Percentiles rank a stretch among this genome's conserved stretches.
Conservation (phyloP, 2,888 invertebrate genomes). For the Apomyelois bistriatella region DNA sequence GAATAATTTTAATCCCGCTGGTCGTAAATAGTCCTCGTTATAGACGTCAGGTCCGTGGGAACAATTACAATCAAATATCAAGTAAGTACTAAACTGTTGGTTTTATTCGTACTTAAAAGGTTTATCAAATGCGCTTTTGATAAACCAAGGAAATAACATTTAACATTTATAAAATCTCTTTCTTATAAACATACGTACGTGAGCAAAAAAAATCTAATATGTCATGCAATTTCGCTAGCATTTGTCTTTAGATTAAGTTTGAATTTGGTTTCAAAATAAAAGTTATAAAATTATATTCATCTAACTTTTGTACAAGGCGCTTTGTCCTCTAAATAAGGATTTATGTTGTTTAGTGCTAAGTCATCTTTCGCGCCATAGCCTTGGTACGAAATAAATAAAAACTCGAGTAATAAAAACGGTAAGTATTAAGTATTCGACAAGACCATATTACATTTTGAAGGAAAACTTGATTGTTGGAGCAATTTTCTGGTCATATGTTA, state of each 20-base stretch:
- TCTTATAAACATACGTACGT: too few species aligned
- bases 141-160: neutral
- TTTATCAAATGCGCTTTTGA: too few species aligned
- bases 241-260: neutral
- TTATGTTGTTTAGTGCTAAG: conserved; percentile 8
- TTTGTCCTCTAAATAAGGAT: conserved; percentile 6
- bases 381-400: neutral
- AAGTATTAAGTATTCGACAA: conserved; percentile 3
- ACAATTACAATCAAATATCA: conserved; percentile 3
- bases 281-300: conserved; percentile 5
- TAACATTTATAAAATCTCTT: too few species aligned
- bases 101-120: conserved; percentile 1
- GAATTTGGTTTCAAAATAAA: neutral
- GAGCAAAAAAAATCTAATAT: too few species aligned
- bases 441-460: conserved; percentile 8
- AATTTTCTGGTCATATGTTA: conserved; percentile 6
- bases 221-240: too few species aligned
- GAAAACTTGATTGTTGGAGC: conserved; percentile 8
- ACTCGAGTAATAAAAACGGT: conserved; percentile 1
- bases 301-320: conserved; percentile 1
- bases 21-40: conserved; percentile 4
- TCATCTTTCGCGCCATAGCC: neutral
- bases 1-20: conserved; percentile 3
- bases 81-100: conserved; percentile 1
- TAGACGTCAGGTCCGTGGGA: conserved; percentile 5